Evolutionary conservation across 2,888 invertebrate species (phyloP), one percentile per base, ranked within the genome.

Genomic region (Stegophylla sp.): DNA sequence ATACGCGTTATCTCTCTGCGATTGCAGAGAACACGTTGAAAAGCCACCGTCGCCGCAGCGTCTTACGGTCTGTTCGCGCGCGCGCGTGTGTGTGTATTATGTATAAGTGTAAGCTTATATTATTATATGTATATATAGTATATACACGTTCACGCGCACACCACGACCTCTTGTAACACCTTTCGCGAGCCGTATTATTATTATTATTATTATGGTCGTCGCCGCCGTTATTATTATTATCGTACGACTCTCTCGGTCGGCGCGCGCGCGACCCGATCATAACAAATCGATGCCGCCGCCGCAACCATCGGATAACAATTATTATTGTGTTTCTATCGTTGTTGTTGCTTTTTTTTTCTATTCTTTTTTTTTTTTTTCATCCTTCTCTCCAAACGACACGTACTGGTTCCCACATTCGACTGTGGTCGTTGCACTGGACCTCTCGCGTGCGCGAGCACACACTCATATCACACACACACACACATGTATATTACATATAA

Each of bases 211-310:
- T 28, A 48, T 26, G 3, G 51, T 28, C 20, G 13, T 59, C 17
- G 43, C 45, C 41, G 17, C 56, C 23, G 56, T 59, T 73, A 72
- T 72, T 61, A 63, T 64, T 63, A 74, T 74, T 74, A 64, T 75
- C 64, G 64, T 75, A 34, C 61, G 53, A 71, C 20, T 23, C 41
- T 26, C n/a, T 3, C 34, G 34, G 4, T 3, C 34, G n/a, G 15
- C 17, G 48, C 69, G 72, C 73, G 59, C 45, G 74, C 74, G 74
- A 74, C 74, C 74, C 48, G 64, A 64, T 75, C 63, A 75, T 64
- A 75, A 75, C 75, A 75, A 75, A 75, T 75, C 75, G 75, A 75
- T 51, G 75, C 75, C 75, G 75, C 63, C 74, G 48, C 51, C 72
- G 34, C 34, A 43, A 64, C 75, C 63, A 75, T 75, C 75, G 75